Evolutionary conservation across 2,113 vertebrate species (phyloP).

Genomic region (Peromyscus californicus): DNA sequence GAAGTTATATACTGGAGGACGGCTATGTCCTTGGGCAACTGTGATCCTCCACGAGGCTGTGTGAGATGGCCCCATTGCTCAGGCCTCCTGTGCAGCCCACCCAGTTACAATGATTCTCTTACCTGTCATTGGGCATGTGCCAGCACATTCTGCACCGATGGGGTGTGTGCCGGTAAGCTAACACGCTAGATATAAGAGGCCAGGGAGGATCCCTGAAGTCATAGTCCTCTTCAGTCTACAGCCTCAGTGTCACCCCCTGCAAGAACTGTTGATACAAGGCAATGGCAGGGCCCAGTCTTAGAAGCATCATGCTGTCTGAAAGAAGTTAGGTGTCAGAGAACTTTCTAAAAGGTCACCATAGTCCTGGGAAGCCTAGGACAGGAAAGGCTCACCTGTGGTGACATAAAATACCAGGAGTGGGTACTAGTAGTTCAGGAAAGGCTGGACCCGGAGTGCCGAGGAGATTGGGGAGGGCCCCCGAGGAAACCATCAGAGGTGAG

Average conservation of each 20-base stretch:
- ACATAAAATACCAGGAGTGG: neutral
- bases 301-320: neutral
- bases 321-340: neutral
- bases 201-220: neutral
- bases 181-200: neutral
- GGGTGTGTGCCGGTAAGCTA: neutral
- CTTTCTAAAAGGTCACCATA: neutral
- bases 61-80: fast-evolving
- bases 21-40: neutral
- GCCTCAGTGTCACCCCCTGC: neutral
- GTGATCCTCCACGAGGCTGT: fast-evolving
- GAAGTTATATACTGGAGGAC: neutral
- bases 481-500: neutral
- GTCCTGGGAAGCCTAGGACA: fast-evolving
- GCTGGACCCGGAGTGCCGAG: neutral
- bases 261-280: neutral
- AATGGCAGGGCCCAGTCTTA: neutral
- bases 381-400: neutral
- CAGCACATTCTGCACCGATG: constrained; percentile 59
- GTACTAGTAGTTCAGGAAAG: too few species aligned
- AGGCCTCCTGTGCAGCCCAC: too few species aligned
- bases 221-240: neutral
- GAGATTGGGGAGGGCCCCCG: neutral
- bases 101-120: neutral
- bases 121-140: neutral